Evolutionary conservation across 2,888 invertebrate species (phyloP).

Genomic region (Tryphoninae sp.): DNA sequence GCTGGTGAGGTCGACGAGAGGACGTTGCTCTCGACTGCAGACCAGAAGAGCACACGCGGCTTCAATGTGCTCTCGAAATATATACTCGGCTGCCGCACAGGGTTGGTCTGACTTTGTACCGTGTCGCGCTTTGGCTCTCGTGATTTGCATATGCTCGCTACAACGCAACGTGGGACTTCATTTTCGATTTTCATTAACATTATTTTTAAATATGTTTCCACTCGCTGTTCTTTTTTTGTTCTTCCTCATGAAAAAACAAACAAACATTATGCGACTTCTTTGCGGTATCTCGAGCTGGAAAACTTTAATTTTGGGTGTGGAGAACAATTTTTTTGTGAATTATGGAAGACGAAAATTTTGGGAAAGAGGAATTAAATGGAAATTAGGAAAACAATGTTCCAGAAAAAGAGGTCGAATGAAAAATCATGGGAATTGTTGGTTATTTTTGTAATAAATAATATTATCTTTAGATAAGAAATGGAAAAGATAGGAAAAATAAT

Average conservation of each 20-base stretch:
- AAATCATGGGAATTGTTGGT: too few relatives aligned
- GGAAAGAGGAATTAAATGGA: too few relatives aligned
- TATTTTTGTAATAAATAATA: too few relatives aligned
- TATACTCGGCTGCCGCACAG: conserved; percentile 24
- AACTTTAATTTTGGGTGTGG: too few relatives aligned
- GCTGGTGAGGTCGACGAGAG: conserved; percentile 60
- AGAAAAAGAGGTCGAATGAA: too few relatives aligned
- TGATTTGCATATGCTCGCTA: conserved; percentile 40
- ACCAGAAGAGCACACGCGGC: conserved; percentile 49
- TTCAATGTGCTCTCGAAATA: conserved; percentile 51
- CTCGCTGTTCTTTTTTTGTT: background rate
- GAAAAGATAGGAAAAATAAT: too few relatives aligned
- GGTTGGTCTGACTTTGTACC: conserved; percentile 46
- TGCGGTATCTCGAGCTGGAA: too few relatives aligned
- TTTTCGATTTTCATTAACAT: conserved; percentile 53
- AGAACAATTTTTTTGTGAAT: too few relatives aligned
- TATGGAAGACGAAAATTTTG: too few relatives aligned
- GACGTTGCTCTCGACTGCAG: conserved; percentile 61
- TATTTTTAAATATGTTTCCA: conserved; percentile 7
- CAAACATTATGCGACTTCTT: too few relatives aligned
- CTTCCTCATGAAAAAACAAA: background rate
- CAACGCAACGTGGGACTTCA: conserved; percentile 15
- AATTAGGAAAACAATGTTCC: too few relatives aligned
- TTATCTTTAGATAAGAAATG: too few relatives aligned
- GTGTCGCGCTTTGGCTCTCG: conserved; percentile 29